Conservation (phyloP, 1,140 invertebrate genomes). For the Agrilus planipennis region DNA sequence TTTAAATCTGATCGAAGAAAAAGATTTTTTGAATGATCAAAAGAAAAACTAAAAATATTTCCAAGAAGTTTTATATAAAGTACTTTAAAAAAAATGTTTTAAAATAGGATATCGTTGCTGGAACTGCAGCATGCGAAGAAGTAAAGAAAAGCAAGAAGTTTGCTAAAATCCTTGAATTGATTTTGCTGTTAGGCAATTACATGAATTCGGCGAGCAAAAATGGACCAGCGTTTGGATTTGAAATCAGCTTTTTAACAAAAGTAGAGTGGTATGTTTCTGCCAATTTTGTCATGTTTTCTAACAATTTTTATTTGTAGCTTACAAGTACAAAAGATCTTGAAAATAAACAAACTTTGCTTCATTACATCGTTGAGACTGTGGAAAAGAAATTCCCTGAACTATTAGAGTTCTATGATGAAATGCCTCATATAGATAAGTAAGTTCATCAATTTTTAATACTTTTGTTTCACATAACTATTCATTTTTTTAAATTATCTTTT, state of each 20-base stretch:
- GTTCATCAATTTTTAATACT: background rate
- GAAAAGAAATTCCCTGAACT: conserved; percentile 81
- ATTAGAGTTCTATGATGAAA: conserved; percentile 73
- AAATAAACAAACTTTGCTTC: conserved; percentile 84
- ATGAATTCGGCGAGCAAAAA: conserved; percentile 92
- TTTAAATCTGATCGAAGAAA: no score
- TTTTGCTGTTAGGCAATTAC: conserved; percentile 86
- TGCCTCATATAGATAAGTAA: conserved; percentile 67
- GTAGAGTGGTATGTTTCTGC: conserved; percentile 34
- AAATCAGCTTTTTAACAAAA: conserved; percentile 92
- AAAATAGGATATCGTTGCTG: conserved; percentile 78
- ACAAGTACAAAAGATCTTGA: conserved; percentile 90
- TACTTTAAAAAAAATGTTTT: conserved; percentile 8
- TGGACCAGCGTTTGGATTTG: conserved; percentile 88
- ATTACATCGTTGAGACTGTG: conserved; percentile 82
- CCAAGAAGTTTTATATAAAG: no score
- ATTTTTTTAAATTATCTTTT: background rate
- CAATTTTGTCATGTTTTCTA: background rate
- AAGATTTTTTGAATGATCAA: no score
- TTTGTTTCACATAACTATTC: background rate
- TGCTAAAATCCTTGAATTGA: conserved; percentile 75
- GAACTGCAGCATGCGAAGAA: conserved; percentile 91
- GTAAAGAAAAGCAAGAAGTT: conserved; percentile 84
- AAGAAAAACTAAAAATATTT: no score
- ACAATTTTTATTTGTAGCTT: conserved; percentile 46